Evolutionary conservation across 1,140 invertebrate species (phyloP), one percentile per base, ranked within the genome.

Genomic region (Lepidurus packardi): DNA sequence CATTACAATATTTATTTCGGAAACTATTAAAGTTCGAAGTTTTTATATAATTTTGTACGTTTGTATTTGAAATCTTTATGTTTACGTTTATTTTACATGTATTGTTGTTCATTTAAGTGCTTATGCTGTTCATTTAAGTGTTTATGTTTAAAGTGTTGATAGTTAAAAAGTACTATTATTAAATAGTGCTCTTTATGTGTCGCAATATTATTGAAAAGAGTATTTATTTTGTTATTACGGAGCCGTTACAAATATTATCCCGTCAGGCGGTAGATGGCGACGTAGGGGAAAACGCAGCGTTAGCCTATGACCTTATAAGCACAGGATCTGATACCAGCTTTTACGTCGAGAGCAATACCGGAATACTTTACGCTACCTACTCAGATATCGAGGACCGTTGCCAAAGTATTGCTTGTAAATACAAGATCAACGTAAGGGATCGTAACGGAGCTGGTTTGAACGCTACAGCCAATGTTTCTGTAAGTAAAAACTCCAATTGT

Each of bases 231-330:
- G 3, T 34, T 34, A 34, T 34, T 34, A 34, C 34, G 34, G 34
- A 34, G 34, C 34, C 1, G 43, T 75, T 41, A 43, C 44, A 74
- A 21, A 10, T 25, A 21, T 75, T 25, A 8, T 1, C 41, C n/a
- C 1, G 21, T 24, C 24, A 77, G 76, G 76, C 76, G 5, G 45
- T 11, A 8, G 76, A 77, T 53, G 6, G n/a, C 4, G 76, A 77
- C 76, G 13, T 21, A 1, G 42, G 7, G 41, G 43, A 47, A 77
- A 77, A 77, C 21, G 76, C 76, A n/a, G 65, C n/a, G 24, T 45
- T 77, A 0, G 65, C 21, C 13, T 77, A 77, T 45, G 44, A 77
- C 9, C n/a, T 77, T 10, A 47, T 10, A 1, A 16, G 53, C 21
- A n/a, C 53, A 1, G 8, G 16, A 65, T 5, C 16, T 21, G 53